Percentiles rank a stretch among this genome's conserved stretches.
These are phyloP conservation scores for Otocyon megalotis DNA, from an alignment of 2,113 vertebrate species.

Conservation along the genomic window DNA sequence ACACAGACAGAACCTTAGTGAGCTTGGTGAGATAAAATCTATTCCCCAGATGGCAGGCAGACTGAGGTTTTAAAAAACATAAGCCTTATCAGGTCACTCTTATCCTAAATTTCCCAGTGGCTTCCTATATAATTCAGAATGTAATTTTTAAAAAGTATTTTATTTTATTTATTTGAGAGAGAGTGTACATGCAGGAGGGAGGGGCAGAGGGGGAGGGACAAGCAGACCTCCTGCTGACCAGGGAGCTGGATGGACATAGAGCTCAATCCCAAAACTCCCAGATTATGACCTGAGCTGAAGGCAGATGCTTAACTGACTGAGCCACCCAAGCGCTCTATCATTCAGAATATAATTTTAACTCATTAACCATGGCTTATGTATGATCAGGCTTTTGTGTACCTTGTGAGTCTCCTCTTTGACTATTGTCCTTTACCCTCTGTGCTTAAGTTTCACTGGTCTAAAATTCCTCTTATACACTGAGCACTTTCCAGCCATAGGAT, in stretches of 20 bases:
- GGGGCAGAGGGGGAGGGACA: background rate
- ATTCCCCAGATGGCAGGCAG: background rate
- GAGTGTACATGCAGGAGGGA: background rate
- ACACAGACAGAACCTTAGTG: background rate
- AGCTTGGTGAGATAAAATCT: background rate
- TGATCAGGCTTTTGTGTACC: background rate
- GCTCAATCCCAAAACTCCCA: background rate
- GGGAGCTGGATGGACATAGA: background rate
- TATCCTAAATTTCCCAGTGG: background rate
- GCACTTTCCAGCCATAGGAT: background rate
- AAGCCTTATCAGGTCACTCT: background rate
- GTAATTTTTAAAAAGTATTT: too few relatives aligned
- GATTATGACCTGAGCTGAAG: background rate
- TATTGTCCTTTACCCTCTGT: background rate
- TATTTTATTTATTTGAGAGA: background rate
- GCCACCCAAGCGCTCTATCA: background rate
- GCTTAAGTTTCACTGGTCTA: background rate
- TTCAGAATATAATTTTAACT: constrained; percentile 1
- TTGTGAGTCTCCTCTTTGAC: background rate
- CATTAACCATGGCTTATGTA: background rate
- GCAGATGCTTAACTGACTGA: background rate
- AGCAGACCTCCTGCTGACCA: background rate
- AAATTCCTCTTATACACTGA: background rate
- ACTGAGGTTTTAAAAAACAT: background rate
- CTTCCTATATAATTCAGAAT: background rate